Conservation (phyloP, 2,888 invertebrate species). For the Dynastes grantii region DNA sequence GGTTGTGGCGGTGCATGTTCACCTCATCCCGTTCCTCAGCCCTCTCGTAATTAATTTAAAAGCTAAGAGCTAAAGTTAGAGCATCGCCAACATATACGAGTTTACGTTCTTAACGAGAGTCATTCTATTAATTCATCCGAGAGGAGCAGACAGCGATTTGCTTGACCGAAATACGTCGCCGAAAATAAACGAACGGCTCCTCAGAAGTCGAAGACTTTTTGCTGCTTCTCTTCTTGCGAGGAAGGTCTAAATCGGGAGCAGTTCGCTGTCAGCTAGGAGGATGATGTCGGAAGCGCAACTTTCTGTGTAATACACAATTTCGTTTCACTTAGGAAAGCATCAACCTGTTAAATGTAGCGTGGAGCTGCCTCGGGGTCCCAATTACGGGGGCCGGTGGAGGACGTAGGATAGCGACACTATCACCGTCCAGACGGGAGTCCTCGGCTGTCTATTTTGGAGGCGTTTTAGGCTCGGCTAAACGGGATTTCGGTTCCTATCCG, state of each 20-base stretch:
- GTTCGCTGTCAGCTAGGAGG: not conserved
- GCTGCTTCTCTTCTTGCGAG: no score
- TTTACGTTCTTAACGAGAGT: no score
- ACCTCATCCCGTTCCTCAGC: not conserved
- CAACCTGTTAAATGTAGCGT: constrained; percentile 62
- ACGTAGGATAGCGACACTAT: not conserved
- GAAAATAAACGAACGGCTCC: not conserved
- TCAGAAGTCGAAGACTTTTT: no score
- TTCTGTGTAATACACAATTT: constrained; percentile 61
- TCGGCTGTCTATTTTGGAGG: constrained; percentile 11
- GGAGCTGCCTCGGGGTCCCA: constrained; percentile 55
- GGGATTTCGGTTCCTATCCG: constrained; percentile 17
- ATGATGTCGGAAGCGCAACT: constrained; percentile 47
- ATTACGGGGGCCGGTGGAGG: constrained; percentile 52
- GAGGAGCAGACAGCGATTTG: no score
- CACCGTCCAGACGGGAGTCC: not conserved
- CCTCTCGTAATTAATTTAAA: constrained; percentile 20
- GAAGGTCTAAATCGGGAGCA: constrained; percentile 6
- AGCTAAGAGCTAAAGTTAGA: not conserved
- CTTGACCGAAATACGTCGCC: constrained; percentile 1
- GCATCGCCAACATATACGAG: no score
- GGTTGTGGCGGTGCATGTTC: no score
- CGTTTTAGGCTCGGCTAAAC: not conserved
- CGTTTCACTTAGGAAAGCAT: constrained; percentile 61
- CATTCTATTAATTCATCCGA: no score